Conservation (phyloP, 2,797 vertebrate species). For the Epinephelus coioides region DNA sequence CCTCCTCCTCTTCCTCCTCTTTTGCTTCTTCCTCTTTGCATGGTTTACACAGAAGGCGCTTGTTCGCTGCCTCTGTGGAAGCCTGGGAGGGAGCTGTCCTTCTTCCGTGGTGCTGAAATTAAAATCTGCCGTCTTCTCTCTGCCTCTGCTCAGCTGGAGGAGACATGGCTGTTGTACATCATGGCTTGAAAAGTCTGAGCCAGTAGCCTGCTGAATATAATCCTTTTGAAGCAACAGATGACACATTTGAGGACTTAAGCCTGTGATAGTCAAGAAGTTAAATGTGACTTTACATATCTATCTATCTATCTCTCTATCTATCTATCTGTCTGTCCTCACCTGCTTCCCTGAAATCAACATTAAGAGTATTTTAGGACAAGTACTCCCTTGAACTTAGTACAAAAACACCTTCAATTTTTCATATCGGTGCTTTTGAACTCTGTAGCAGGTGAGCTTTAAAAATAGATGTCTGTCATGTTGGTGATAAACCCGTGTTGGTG, state of each 20-base stretch:
- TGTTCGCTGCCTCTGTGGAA: conserved; percentile 53
- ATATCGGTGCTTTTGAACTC: conserved; percentile 33
- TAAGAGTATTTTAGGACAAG: conserved; percentile 1
- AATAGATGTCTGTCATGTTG: conserved; percentile 52
- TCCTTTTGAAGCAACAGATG: conserved; percentile 59
- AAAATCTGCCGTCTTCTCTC: conserved; percentile 45
- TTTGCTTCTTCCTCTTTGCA: neutral
- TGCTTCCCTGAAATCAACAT: neutral
- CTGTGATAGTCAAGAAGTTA: neutral
- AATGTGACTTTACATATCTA: neutral
- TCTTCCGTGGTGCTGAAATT: conserved; percentile 80
- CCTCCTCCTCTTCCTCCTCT: too few species aligned
- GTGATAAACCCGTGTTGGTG: conserved; percentile 53
- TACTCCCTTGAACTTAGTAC: neutral
- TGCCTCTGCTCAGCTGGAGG: conserved; percentile 26
- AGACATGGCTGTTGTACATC: conserved; percentile 27
- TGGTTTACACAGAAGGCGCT: conserved; percentile 58
- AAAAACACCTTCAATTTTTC: conserved; percentile 9
- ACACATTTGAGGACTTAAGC: conserved; percentile 10
- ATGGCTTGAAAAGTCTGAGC: conserved; percentile 22
- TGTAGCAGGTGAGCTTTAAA: conserved; percentile 26
- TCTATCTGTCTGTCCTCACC: neutral
- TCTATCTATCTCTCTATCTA: conserved; percentile 11
- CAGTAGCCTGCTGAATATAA: conserved; percentile 19
- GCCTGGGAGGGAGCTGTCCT: conserved; percentile 79